Evolutionary conservation across 2,888 invertebrate species (phyloP), one percentile per base, ranked within the genome.

Genomic region (Neria commutata): DNA sequence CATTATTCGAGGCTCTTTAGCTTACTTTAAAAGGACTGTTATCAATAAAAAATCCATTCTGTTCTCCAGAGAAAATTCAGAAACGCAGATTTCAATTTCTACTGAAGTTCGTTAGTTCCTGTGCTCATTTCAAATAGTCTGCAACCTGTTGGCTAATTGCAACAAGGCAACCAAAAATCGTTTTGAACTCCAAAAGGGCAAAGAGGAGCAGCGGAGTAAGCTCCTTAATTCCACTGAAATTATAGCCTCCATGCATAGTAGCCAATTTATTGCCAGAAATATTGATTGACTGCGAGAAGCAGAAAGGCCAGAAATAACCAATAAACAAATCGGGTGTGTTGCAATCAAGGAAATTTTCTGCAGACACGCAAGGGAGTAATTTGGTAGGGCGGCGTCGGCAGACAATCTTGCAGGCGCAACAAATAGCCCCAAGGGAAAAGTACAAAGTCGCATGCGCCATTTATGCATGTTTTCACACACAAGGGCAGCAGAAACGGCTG

Each of bases 311-410:
- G 11, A 29, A 29, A 29, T 29, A 29, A 29, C 6, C 37, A 8
- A n/a, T 37, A 37, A 37, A 37, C 37, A 6, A 37, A 37, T 37
- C 23, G 6, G 40, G 24, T 37, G n/a, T 48, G 16, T 45, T 52
- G 47, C 33, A 49, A 45, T 60, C 56, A 56, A 56, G 19, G 26
- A 56, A 60, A 62, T 60, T 50, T 37, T 34, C 34, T 51, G 45
- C 25, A 37, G 51, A 61, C 63, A 63, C 63, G 62, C 62, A 59
- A 61, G 56, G 29, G 46, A 58, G 60, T 48, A 63, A 63, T 65
- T 65, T 60, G 5, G 42, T 54, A 16, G 17, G 21, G 49, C 25
- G 24, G 5, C 3, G 14, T 37, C 16, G 6, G 23, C 6, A 21
- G 5, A 0, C 11, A 34, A 29, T 37, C 23, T 24, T 45, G 21